A percentile compares a stretch with the other conserved stretches of the same genome.
Evolutionary conservation across 2,888 invertebrate genomes (phyloP).

Genomic region (Neoascia interrupta): DNA sequence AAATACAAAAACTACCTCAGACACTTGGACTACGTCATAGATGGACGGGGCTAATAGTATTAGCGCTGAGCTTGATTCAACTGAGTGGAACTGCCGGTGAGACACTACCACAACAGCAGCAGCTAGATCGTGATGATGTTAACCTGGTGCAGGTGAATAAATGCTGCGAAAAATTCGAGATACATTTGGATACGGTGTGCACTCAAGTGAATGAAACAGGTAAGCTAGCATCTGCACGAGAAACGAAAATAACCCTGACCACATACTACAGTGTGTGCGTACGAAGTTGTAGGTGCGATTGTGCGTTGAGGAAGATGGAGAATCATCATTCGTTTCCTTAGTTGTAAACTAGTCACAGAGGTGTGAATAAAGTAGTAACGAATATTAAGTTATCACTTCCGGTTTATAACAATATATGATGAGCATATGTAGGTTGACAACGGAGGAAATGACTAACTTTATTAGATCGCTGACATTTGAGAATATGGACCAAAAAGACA

Average conservation of each 20-base stretch:
- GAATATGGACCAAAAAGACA: no score
- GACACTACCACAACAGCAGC: conserved; percentile 51
- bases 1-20: conserved; percentile 16
- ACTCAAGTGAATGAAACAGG: conserved; percentile 83
- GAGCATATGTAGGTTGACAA: no score
- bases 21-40: conserved; percentile 57
- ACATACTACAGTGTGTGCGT: neutral
- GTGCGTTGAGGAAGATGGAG: neutral
- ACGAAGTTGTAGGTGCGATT: neutral
- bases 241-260: neutral
- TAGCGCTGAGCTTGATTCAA: conserved; percentile 46
- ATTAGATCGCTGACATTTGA: no score
- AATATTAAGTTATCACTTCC: no score
- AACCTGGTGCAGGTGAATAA: conserved; percentile 85
- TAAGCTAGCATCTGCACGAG: conserved; percentile 76
- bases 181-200: conserved; percentile 85
- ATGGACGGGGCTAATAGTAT: conserved; percentile 44
- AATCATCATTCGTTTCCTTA: neutral
- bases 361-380: no score
- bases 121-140: conserved; percentile 63
- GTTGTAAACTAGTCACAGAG: neutral
- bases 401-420: no score
- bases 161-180: conserved; percentile 88
- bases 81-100: conserved; percentile 58
- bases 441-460: no score